A percentile compares a stretch with the other conserved stretches of the same genome.
phyloP scores from a whole-genome alignment of 2,113 vertebrate genomes.

The Merops nubicus region DNA sequence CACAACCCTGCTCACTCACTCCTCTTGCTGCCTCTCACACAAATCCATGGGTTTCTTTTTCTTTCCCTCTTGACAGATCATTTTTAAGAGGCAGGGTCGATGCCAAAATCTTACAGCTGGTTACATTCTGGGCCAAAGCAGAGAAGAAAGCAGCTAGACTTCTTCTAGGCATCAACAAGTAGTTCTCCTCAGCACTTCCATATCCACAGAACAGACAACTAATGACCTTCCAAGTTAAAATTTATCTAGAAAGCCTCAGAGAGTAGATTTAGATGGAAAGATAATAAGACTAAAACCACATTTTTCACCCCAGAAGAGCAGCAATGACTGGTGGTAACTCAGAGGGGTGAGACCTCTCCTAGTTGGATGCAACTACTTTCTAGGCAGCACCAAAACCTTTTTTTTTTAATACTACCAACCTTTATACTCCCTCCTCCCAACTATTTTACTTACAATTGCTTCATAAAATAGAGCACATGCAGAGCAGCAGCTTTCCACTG shows the following conservation, averaged over 20 bases:
- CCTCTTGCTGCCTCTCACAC: not conserved
- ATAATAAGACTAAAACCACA: not conserved
- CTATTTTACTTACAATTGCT: not conserved
- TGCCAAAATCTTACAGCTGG: not conserved
- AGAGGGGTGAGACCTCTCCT: not conserved
- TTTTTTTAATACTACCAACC: not conserved
- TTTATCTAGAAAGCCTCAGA: not conserved
- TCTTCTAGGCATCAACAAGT: not conserved
- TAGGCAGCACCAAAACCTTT: not conserved
- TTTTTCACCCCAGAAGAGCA: not conserved
- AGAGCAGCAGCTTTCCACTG: not conserved
- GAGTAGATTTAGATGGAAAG: not conserved
- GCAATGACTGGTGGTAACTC: not conserved
- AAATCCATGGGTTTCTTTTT: not conserved
- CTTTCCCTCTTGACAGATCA: not conserved
- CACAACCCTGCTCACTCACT: not conserved
- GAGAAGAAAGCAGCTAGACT: not conserved
- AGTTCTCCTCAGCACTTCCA: not conserved
- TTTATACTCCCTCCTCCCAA: not conserved
- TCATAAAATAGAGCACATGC: not conserved
- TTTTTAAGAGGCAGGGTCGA: not conserved
- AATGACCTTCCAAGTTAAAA: not conserved
- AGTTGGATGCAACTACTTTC: not conserved
- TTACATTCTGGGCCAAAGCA: not conserved
- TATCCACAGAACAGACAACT: not conserved